Evolutionary conservation across 1,140 invertebrate genomes (phyloP).

Genomic region (Samia ricini): DNA sequence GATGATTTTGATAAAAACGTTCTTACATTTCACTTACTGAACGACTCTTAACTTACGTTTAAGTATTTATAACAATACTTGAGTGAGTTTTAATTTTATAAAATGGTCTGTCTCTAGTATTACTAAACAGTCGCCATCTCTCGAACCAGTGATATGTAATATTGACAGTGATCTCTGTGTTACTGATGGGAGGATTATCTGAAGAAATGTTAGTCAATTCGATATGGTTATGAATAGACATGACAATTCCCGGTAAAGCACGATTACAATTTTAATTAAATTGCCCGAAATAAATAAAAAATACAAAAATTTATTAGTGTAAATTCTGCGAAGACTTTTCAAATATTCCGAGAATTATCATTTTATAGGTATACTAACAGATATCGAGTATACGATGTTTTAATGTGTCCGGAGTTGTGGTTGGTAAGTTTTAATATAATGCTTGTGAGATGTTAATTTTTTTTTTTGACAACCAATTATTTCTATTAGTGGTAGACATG

Average conservation of each 20-base stretch:
- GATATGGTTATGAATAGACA: constrained; percentile 36
- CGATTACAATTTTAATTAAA: not conserved
- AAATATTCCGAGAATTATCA: not conserved
- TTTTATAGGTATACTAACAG: not conserved
- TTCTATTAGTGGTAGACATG: constrained; percentile 26
- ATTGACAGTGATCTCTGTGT: constrained; percentile 36
- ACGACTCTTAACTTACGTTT: not conserved
- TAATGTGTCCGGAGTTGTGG: constrained; percentile 23
- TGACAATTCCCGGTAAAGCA: constrained; percentile 22
- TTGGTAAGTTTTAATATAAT: constrained; percentile 43
- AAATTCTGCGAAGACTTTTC: too few species aligned
- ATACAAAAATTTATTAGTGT: too few species aligned
- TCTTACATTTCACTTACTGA: not conserved
- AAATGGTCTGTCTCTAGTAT: not conserved
- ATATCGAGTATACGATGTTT: constrained; percentile 24
- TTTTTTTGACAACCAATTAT: constrained; percentile 52
- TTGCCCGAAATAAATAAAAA: not conserved
- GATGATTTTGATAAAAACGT: too few species aligned
- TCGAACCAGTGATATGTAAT: constrained; percentile 26
- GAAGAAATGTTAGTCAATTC: constrained; percentile 42
- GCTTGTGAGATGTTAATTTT: constrained; percentile 29
- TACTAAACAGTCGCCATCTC: not conserved
- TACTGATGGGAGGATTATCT: constrained; percentile 47
- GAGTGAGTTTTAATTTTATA: not conserved
- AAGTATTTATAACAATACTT: too few species aligned